Evolutionary conservation across 2,888 invertebrate species (phyloP).

Genomic region (Morpho deidamia): DNA sequence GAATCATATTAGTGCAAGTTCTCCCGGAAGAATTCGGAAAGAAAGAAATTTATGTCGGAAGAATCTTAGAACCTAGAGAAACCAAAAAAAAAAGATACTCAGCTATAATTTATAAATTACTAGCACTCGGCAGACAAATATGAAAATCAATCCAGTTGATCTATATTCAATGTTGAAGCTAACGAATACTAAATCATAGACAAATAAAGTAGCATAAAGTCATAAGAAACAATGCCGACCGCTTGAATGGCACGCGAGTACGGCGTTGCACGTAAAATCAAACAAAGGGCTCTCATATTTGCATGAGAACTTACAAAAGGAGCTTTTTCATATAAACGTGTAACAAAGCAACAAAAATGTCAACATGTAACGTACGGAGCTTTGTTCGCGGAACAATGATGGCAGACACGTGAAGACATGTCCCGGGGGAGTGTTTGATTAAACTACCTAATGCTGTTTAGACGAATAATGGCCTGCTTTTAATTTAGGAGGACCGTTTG

Average conservation of each 20-base stretch:
- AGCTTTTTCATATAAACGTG: constrained; percentile 54
- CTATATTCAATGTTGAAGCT: too few relatives aligned
- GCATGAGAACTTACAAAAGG: constrained; percentile 47
- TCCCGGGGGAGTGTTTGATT: constrained; percentile 14
- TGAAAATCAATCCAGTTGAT: too few relatives aligned
- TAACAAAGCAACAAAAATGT: constrained; percentile 63
- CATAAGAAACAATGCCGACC: constrained; percentile 8
- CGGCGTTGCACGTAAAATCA: constrained; percentile 24
- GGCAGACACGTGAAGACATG: constrained; percentile 15
- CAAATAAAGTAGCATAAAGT: neutral
- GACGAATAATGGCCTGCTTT: neutral
- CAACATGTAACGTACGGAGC: constrained; percentile 47
- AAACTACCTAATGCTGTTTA: constrained; percentile 5
- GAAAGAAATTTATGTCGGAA: too few relatives aligned
- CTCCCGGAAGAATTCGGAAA: too few relatives aligned
- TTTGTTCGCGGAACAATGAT: constrained; percentile 35
- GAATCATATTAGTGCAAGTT: too few relatives aligned
- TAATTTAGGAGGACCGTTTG: neutral
- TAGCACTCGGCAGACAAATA: too few relatives aligned
- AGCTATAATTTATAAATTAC: too few relatives aligned
- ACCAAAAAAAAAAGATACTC: too few relatives aligned
- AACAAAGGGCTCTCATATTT: constrained; percentile 44
- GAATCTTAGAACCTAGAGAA: too few relatives aligned
- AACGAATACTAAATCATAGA: too few relatives aligned
- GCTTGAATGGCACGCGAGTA: constrained; percentile 5